These are phyloP conservation scores for Protophormia terraenovae DNA, from an alignment of 2,888 invertebrate species.

Conservation along the genomic window DNA sequence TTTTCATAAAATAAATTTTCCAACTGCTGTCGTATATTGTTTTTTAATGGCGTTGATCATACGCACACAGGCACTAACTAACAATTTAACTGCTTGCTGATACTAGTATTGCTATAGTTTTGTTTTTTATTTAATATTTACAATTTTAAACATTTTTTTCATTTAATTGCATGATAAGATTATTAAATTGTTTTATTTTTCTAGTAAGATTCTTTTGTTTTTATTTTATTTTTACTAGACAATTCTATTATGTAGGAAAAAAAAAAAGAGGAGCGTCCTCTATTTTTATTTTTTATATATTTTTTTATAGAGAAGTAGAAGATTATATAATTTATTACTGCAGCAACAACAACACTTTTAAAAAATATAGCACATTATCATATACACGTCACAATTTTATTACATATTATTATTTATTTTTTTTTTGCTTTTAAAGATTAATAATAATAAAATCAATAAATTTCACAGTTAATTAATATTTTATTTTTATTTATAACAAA, in stretches of 20 bases:
- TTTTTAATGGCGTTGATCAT: background rate
- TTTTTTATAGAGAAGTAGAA: background rate
- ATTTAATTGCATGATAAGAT: slow-evolving; percentile 21
- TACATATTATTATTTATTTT: too few relatives aligned
- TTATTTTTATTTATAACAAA: background rate
- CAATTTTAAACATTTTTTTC: background rate
- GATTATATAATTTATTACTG: slow-evolving; percentile 31
- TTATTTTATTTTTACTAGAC: background rate
- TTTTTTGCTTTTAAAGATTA: slow-evolving; percentile 6
- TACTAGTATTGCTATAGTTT: background rate
- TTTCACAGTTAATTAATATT: slow-evolving; percentile 43
- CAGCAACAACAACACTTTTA: background rate
- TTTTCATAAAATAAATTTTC: background rate
- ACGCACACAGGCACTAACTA: background rate
- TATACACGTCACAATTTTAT: background rate
- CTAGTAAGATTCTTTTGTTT: background rate
- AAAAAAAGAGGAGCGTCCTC: background rate
- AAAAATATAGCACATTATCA: background rate
- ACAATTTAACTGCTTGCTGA: background rate
- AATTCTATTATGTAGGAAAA: background rate
- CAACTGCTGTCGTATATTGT: background rate
- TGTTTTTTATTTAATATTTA: background rate
- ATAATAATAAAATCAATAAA: slow-evolving; percentile 27
- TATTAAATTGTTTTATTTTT: slow-evolving; percentile 7
- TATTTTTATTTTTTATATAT: background rate